Base-by-base conservation (phyloP, 2,797 vertebrate species). In the Enteromius mattozi region DNA sequence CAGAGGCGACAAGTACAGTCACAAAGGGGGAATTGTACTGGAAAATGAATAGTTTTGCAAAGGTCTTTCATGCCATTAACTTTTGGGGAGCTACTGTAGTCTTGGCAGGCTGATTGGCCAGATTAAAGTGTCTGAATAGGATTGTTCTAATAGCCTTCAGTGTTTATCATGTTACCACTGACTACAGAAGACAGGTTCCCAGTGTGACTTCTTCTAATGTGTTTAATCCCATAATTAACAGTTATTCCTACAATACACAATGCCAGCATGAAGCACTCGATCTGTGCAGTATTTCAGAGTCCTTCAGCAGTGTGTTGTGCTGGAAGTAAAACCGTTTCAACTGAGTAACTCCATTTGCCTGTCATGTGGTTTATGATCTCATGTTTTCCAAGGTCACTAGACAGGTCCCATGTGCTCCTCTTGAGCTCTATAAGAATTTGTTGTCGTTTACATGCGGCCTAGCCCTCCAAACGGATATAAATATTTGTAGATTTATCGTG, bases 101-200 rank as follows among this genome's bases (percentile, higher is more conserved):
- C 83, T 89, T 81, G 89, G 82, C 80, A 83, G 86, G 81, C 87
- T 90, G 85, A 86, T 70, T 81, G 24, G 16, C n/a, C 33, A 68
- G 65, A 77, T 82, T 78, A 76, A 71, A 74, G 59, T 10, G 70
- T 80, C 71, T 24, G 68, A 79, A 66, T 56, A 24, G 69, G 54
- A 76, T 71, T 27, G n/a, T 59, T 92, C 88, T 93, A 94, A 94
- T 92, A 76, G 86, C 80, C 84, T 83, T 89, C 84, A 91, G 89
- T 92, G 88, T 83, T 93, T 91, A 93, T 92, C 92, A 89, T 82
- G 86, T 89, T 88, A 82, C 88, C 66, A 83, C 71, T 81, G 89
- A 80, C 85, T 89, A 74, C 68, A 86, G 77, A 68, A 82, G 79
- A 86, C 78, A 45, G 80, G 87, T 76, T 90, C 85, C 86, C 86